phyloP scores from a whole-genome alignment of 2,113 vertebrate species.

The Scopus umbretta region DNA sequence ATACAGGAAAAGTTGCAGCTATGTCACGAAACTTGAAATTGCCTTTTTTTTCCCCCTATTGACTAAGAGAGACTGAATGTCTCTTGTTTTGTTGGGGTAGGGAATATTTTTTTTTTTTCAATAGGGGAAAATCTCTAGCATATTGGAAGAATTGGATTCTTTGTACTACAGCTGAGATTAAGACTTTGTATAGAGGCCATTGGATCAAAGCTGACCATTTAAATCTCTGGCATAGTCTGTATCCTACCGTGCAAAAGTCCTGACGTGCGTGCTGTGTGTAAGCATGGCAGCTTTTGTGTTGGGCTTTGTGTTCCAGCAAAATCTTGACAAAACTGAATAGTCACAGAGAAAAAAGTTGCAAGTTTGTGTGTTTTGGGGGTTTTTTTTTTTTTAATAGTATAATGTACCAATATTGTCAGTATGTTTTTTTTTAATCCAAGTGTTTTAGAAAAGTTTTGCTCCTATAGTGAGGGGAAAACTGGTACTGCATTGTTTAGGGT shows the following conservation, averaged over 20 bases:
- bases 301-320: slow-evolving; percentile 15
- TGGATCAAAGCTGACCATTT: neutral
- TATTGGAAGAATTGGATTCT: neutral
- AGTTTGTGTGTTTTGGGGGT: neutral
- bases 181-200: neutral
- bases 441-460: neutral
- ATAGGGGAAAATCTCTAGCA: neutral
- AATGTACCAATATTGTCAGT: neutral
- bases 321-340: neutral
- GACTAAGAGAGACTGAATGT: neutral
- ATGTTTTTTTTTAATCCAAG: neutral
- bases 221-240: neutral
- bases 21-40: neutral
- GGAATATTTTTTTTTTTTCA: too few species aligned
- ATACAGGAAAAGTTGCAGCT: neutral
- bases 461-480: neutral
- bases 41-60: neutral
- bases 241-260: neutral
- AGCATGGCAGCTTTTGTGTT: neutral
- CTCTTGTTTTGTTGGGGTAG: neutral
- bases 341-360: neutral
- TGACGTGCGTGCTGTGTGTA: neutral
- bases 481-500: neutral
- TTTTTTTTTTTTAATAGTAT: neutral
- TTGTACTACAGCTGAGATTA: slow-evolving; percentile 8